Base-by-base conservation (phyloP, 2,888 invertebrate species). In the Sisyra nigra region DNA sequence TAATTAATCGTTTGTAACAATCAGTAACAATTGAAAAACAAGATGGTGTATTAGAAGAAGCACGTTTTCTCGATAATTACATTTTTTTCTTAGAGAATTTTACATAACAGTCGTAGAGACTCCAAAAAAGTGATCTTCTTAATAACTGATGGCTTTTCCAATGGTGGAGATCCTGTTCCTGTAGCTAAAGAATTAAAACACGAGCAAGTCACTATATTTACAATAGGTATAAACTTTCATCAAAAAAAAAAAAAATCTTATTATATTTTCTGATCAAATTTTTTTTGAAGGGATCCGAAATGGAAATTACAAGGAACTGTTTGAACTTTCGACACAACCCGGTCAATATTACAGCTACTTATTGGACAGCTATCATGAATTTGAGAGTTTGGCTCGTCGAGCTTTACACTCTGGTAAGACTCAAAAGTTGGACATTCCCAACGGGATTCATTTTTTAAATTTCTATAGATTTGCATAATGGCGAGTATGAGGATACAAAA, bases 131-230 rank as follows among this genome's bases (percentile, higher is more conserved):
- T 74, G 0, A 62, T 80, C 8, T 77, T 80, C 52, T 59, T 80
- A 3, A 70, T 80, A 48, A 80, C 80, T 1, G 80, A 80, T 53
- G 80, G 80, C 10, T 80, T 74, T 54, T 78, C 78, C 5, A 80
- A 78, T 55, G 77, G 76, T 2, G 76, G 74, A 0, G 72, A 77
- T 59, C 80, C 80, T 0, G 60, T 72, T 7, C 71, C 73, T 1
- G 63, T 72, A 2, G 76, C 79, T 0, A 61, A 63, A 35, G 58
- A 67, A 33, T 56, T 80, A 3, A 71, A 73, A 51, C 61, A 66
- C 29, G 54, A 63, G 10, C 48, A 54, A 18, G 65, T 68, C 1
- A 66, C 63, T 2, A 66, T 74, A 42, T 71, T 72, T 48, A 71
- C 72, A 0, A 65, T 69, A 43, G 69, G 59, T 41, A 47, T 46